Percentiles rank a stretch among this genome's conserved stretches.
Conservation (phyloP, 2,888 invertebrate genomes). For the Melipona beecheii region DNA sequence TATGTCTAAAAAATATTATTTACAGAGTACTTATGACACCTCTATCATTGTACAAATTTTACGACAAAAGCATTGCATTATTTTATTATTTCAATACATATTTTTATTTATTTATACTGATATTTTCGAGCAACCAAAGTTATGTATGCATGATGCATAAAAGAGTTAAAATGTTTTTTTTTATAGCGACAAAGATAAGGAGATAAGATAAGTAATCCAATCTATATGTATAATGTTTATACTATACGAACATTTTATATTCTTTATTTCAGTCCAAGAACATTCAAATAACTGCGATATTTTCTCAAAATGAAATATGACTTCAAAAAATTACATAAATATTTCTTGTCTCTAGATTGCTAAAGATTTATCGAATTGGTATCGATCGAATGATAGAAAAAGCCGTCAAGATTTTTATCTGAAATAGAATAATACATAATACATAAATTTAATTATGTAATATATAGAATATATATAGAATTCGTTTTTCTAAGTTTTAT, state of each 20-base stretch:
- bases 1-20: too few relatives aligned
- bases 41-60: too few relatives aligned
- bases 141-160: too few relatives aligned
- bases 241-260: background rate
- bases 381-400: background rate
- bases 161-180: background rate
- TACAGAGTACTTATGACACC: too few relatives aligned
- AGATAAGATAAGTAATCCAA: background rate
- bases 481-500: conserved; percentile 12
- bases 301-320: conserved; percentile 6
- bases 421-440: conserved; percentile 34
- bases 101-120: too few relatives aligned
- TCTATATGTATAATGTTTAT: background rate
- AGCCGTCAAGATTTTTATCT: conserved; percentile 1
- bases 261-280: conserved; percentile 30
- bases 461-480: conserved; percentile 40
- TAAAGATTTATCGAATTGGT: conserved; percentile 2
- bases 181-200: background rate
- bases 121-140: too few relatives aligned
- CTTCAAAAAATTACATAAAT: conserved; percentile 26
- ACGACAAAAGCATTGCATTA: too few relatives aligned
- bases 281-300: conserved; percentile 18
- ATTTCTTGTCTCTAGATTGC: conserved; percentile 17
- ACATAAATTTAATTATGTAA: conserved; percentile 50
- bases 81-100: too few relatives aligned